Evolutionary conservation across 1,140 invertebrate genomes (phyloP).

Genomic region (Zeugodacus cucurbitae): DNA sequence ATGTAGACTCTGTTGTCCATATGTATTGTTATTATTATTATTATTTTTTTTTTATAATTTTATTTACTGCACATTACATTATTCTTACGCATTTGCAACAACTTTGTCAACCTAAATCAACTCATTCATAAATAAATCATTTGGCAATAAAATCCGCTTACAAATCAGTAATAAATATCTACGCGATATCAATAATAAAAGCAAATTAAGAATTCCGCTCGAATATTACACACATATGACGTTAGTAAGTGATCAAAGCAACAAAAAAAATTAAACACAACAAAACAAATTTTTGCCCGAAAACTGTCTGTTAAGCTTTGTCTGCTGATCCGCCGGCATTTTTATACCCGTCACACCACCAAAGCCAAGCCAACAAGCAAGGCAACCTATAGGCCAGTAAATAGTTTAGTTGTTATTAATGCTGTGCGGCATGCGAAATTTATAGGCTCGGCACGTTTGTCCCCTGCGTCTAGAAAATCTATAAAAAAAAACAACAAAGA

Average conservation of each 20-base stretch:
- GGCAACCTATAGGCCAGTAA: neutral
- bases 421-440: conserved; percentile 3
- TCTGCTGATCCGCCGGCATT: neutral
- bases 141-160: neutral
- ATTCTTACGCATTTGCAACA: neutral
- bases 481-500: neutral
- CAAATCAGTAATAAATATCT: conserved; percentile 11
- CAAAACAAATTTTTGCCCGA: neutral
- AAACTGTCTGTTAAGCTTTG: neutral
- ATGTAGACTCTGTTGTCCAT: no score
- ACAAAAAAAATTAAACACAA: neutral
- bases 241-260: neutral
- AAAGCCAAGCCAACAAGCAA: neutral
- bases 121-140: conserved; percentile 37
- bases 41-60: neutral
- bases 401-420: conserved; percentile 17
- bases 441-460: conserved; percentile 11
- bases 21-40: no score
- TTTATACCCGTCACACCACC: neutral
- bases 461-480: neutral
- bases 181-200: neutral
- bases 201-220: neutral
- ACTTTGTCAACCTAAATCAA: conserved; percentile 22
- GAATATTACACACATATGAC: neutral
- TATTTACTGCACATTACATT: neutral